Percentiles rank a stretch among this genome's conserved stretches.
Conservation (phyloP, 92 coral and sea anemone species). For the Actinernus sp. region DNA sequence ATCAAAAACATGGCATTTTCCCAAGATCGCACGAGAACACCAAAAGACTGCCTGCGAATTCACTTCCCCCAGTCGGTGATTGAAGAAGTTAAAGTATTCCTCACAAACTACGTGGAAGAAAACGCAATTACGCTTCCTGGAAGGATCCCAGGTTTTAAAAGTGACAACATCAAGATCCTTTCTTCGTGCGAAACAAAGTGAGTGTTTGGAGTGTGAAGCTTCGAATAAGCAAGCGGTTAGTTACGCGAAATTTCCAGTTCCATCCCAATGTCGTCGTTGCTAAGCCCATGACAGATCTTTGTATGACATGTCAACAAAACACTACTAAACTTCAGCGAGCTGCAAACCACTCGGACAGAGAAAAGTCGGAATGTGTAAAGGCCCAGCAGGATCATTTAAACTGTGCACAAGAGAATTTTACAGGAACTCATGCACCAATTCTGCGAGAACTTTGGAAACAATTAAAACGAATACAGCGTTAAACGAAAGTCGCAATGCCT, state of each 20-base stretch:
- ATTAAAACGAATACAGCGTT: too few species aligned
- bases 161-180: neutral
- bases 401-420: neutral
- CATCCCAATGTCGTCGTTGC: neutral
- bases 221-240: too few species aligned
- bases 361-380: constrained; percentile 2
- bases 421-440: neutral
- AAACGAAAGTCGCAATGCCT: neutral
- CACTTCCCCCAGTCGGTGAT: constrained; percentile 20
- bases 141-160: constrained; percentile 33
- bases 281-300: constrained; percentile 38
- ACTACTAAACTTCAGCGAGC: constrained; percentile 15
- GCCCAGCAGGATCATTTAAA: constrained; percentile 15
- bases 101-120: too few species aligned
- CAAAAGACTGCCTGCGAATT: constrained; percentile 11
- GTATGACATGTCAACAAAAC: constrained; percentile 24
- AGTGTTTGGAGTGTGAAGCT: too few species aligned
- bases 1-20: constrained; percentile 25
- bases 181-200: too few species aligned
- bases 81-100: constrained; percentile 18
- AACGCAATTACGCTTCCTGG: too few species aligned
- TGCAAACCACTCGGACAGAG: constrained; percentile 12
- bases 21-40: constrained; percentile 30
- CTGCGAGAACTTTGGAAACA: neutral
- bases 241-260: too few species aligned